Base-by-base conservation (phyloP, 2,113 vertebrate genomes). In the Mormyrus lacerda region DNA sequence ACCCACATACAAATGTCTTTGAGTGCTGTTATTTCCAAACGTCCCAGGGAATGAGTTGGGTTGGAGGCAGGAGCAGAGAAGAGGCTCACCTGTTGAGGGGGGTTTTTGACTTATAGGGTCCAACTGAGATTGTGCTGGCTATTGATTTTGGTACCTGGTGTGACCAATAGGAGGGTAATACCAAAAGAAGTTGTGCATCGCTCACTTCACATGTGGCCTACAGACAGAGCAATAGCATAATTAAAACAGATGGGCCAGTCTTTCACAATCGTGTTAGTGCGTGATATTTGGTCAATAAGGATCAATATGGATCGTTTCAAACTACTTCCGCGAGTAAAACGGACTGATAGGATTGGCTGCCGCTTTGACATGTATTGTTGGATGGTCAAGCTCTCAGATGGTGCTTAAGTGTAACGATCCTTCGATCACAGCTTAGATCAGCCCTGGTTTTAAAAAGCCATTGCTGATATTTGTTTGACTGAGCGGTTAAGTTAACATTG, bases 281-380 rank as follows among this genome's bases (percentile, higher is more conserved):
- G 89, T 88, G 87, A 51, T 31, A 31, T 73, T 55, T 84, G 31
- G 92, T 89, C 92, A 89, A 89, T 65, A 91, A 90, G 90, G 92
- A 95, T 95, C 94, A 93, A 95, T 95, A 93, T 35, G 90, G 92
- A 92, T 93, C 92, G 88, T 90, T 93, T 93, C 92, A 92, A 91
- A 92, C 92, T 89, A 91, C 79, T 27, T 83, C 42, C 15, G 10
- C 10, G 2, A 15, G 85, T 55, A 35, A 53, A 86, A 51, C 4
- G 35, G 27, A 53, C 50, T 15, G 27, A 87, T 55, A 50, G 48
- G 2, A 19, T 48, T 27, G 11, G 27, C 85, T 39, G 48, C n/a
- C 4, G 31, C 31, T 87, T 39, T 19, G 48, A 87, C n/a, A 35
- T 39, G 15, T 15, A 53, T 17, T 31, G n/a, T 53, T 53, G 48